Evolutionary conservation across 2,113 vertebrate genomes (phyloP).

Genomic region (Mugil cephalus): DNA sequence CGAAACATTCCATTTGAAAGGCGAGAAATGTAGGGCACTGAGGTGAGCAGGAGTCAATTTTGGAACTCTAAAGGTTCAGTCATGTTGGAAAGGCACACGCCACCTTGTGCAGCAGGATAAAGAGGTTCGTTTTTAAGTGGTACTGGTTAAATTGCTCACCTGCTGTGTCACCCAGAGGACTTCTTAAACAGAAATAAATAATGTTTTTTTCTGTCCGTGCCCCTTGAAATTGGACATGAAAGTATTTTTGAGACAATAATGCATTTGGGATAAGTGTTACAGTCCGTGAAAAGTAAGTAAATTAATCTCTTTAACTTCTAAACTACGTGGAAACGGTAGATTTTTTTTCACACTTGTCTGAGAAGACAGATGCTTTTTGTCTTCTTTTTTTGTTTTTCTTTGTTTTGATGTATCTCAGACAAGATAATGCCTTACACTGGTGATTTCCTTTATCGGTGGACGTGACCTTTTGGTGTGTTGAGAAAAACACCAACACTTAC

Average conservation of each 20-base stretch:
- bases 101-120: not conserved
- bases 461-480: conserved; percentile 65
- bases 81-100: conserved; percentile 30
- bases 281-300: conserved; percentile 16
- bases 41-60: conserved; percentile 72
- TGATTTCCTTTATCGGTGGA: conserved; percentile 49
- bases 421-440: conserved; percentile 34
- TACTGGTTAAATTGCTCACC: conserved; percentile 15
- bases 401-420: conserved; percentile 50
- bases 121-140: conserved; percentile 12
- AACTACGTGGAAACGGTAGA: conserved; percentile 19
- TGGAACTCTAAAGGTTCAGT: conserved; percentile 51
- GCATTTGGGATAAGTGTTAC: conserved; percentile 10
- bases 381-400: not conserved
- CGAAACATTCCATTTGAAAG: conserved; percentile 74
- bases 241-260: conserved; percentile 15
- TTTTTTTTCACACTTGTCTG: not conserved
- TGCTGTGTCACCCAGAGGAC: not conserved
- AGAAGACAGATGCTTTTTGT: conserved; percentile 31
- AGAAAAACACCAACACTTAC: conserved; percentile 54
- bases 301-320: conserved; percentile 8
- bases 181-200: not conserved
- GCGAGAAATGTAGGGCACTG: conserved; percentile 68
- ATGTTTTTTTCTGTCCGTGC: not conserved
- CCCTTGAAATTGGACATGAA: not conserved